Conservation (phyloP, 2,888 invertebrate genomes). For the Plagodis pulveraria region DNA sequence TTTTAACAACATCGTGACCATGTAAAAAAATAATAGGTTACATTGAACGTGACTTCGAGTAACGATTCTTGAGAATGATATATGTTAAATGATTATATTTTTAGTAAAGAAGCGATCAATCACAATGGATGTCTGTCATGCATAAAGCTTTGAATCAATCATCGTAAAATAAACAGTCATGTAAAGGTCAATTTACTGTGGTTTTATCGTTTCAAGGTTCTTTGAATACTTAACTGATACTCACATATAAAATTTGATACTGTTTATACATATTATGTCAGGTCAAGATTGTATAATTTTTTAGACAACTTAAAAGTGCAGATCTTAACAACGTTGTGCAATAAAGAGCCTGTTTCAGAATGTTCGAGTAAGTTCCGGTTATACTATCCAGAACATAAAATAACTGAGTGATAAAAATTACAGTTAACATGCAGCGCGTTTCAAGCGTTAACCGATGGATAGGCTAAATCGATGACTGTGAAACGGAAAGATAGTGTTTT, state of each 20-base stretch:
- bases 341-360: too few species aligned
- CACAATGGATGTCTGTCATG: constrained; percentile 63
- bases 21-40: constrained; percentile 39
- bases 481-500: too few species aligned
- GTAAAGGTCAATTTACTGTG: constrained; percentile 28
- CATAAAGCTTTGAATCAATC: constrained; percentile 67
- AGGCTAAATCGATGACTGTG: too few species aligned
- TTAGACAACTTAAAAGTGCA: too few species aligned
- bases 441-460: too few species aligned
- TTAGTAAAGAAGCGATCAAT: constrained; percentile 64
- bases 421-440: too few species aligned
- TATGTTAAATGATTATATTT: constrained; percentile 29
- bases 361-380: too few species aligned
- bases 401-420: too few species aligned
- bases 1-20: constrained; percentile 39
- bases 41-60: constrained; percentile 51
- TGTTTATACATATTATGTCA: too few species aligned
- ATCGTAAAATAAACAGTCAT: constrained; percentile 53
- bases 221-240: background rate
- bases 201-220: constrained; percentile 16
- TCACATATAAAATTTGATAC: background rate
- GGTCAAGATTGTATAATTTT: too few species aligned
- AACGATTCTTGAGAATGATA: constrained; percentile 20
- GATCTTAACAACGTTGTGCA: too few species aligned
- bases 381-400: too few species aligned